Percentiles rank a stretch among this genome's conserved stretches.
phyloP scores from a whole-genome alignment of 2,888 invertebrate genomes.

The Tuberolachnus salignus region DNA sequence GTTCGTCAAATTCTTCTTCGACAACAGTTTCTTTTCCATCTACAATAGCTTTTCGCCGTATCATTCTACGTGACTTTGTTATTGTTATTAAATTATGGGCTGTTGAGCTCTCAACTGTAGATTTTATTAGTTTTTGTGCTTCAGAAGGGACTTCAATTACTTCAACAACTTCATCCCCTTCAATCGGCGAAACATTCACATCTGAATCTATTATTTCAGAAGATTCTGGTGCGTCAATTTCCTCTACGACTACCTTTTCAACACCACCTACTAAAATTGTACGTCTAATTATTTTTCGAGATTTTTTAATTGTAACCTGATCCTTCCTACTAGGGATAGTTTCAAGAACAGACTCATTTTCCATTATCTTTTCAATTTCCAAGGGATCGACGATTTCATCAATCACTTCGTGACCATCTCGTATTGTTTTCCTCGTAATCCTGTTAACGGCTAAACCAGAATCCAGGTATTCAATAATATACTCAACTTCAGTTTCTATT shows the following conservation, averaged over 20 bases:
- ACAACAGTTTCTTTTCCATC: constrained; percentile 16
- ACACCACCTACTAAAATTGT: not conserved
- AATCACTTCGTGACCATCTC: not conserved
- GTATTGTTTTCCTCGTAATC: not conserved
- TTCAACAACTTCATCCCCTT: not conserved
- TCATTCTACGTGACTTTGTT: not conserved
- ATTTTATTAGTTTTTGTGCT: too few species aligned
- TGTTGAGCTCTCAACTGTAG: not conserved
- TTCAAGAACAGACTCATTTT: not conserved
- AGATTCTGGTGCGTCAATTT: not conserved
- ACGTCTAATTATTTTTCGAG: not conserved
- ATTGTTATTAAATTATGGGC: not conserved
- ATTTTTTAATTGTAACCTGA: not conserved
- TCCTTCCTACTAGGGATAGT: not conserved
- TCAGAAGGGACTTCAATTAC: not conserved
- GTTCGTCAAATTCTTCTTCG: constrained; percentile 1
- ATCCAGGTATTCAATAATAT: not conserved
- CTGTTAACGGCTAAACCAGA: not conserved
- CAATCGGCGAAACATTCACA: not conserved
- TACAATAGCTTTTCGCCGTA: not conserved
- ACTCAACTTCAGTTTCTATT: not conserved
- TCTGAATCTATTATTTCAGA: not conserved
- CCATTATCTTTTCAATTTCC: not conserved
- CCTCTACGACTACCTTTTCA: constrained; percentile 13
- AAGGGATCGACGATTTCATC: not conserved